Conservation (phyloP, 1,140 invertebrate genomes). For the Cecropterus lyciades region DNA sequence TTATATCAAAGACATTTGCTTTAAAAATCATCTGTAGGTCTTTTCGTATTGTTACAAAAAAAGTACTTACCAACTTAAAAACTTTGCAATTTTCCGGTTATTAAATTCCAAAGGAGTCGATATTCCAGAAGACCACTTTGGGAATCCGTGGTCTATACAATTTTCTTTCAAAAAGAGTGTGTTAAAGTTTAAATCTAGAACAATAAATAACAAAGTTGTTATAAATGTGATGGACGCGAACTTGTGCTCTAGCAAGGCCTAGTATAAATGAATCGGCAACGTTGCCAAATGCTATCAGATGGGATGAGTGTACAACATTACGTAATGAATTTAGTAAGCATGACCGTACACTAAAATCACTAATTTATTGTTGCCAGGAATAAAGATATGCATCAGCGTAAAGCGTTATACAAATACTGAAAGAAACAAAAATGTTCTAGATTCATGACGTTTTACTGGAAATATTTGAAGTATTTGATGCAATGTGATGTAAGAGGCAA, state of each 20-base stretch:
- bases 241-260: constrained; percentile 30
- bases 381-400: constrained; percentile 24
- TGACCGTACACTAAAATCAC: constrained; percentile 31
- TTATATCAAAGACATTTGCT: too few relatives aligned
- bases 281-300: constrained; percentile 32
- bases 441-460: neutral
- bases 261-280: constrained; percentile 22
- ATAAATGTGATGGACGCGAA: constrained; percentile 14
- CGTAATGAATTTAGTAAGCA: constrained; percentile 28
- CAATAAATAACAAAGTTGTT: constrained; percentile 1
- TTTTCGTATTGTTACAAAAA: too few relatives aligned
- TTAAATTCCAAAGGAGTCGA: too few relatives aligned
- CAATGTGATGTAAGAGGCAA: too few relatives aligned
- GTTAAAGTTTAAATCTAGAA: too few relatives aligned
- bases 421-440: neutral
- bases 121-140: too few relatives aligned
- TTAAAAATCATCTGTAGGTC: too few relatives aligned
- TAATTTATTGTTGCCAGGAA: constrained; percentile 26
- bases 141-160: too few relatives aligned
- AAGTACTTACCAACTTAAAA: too few relatives aligned
- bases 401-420: neutral
- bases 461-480: neutral
- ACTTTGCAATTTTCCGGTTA: too few relatives aligned
- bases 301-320: constrained; percentile 32
- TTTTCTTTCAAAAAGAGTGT: too few relatives aligned